Evolutionary conservation across 2,113 vertebrate species (phyloP), one percentile per base, ranked within the genome.

Genomic region (Corvus hawaiiensis): DNA sequence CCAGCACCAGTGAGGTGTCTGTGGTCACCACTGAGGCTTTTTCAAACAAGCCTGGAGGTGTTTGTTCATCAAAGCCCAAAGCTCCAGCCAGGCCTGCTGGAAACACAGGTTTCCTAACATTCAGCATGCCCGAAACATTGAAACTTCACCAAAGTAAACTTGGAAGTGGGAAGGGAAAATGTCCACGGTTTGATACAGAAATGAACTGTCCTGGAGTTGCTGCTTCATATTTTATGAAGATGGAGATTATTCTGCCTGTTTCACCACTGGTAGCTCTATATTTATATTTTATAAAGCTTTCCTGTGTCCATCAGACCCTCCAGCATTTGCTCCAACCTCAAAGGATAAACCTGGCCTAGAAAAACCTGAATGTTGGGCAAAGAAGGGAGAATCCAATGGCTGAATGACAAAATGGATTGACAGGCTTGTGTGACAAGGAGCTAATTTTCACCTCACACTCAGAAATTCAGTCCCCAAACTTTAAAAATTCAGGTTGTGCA

Each of bases 41-140:
- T 76, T 88, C 93, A 95, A 95, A 64, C 48, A 37, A 87, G 48
- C 74, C 89, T 61, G 24, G 85, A 94, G 80, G 73, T 79, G 92
- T 96, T 95, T 94, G 92, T 8, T 90, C 95, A 44, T 44, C 91
- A 49, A 67, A 96, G 89, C 87, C 16, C 63, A 87, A 49, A 68
- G n/a, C 49, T 91, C 46, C 78, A 88, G 79, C 23, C 21, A 87
- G 82, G 43, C 39, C 64, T 8, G 5, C 76, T 80, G 88, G 16
- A 83, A 94, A 89, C 80, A 75, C 39, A 48, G 1, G 12, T 62
- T 69, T 56, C 72, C 88, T 78, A 28, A 23, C 8, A 81, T 44
- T 24, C 43, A 66, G 44, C 2, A 0, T 35, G 32, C 72, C 78
- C 85, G 16, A 79, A 87, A 67, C 1, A 3, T 30, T 68, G 84